Conservation (phyloP, 2,888 invertebrate species). For the Meghimatium bilineatum region DNA sequence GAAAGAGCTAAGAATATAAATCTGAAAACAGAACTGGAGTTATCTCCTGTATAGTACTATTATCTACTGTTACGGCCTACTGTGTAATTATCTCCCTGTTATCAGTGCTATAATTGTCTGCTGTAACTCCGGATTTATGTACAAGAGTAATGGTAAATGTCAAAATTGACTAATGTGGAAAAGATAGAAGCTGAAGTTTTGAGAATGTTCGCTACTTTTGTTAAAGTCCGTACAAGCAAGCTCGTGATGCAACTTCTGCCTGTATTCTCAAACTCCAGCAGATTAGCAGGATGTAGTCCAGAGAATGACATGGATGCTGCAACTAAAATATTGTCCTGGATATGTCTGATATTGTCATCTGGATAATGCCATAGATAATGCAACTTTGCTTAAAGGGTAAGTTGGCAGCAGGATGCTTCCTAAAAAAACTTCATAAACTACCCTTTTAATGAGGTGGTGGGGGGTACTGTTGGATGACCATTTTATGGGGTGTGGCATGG, state of each 20-base stretch:
- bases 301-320: no score
- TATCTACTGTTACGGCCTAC: constrained; percentile 14
- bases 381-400: no score
- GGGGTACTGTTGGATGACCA: no score
- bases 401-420: no score
- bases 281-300: no score
- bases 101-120: constrained; percentile 7
- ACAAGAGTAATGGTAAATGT: not conserved
- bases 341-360: not conserved
- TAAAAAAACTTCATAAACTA: no score
- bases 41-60: not conserved
- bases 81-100: constrained; percentile 8
- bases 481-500: no score
- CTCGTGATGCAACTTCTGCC: no score
- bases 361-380: not conserved
- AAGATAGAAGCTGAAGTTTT: constrained; percentile 4
- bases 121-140: constrained; percentile 14
- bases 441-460: no score
- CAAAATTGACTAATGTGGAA: not conserved
- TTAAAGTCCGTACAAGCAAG: no score
- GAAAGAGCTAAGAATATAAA: not conserved
- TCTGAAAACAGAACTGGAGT: not conserved
- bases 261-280: no score
- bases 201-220: not conserved
- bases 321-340: not conserved